Conservation (phyloP, 23 tunicate genomes). For the Diplosoma virens region DNA sequence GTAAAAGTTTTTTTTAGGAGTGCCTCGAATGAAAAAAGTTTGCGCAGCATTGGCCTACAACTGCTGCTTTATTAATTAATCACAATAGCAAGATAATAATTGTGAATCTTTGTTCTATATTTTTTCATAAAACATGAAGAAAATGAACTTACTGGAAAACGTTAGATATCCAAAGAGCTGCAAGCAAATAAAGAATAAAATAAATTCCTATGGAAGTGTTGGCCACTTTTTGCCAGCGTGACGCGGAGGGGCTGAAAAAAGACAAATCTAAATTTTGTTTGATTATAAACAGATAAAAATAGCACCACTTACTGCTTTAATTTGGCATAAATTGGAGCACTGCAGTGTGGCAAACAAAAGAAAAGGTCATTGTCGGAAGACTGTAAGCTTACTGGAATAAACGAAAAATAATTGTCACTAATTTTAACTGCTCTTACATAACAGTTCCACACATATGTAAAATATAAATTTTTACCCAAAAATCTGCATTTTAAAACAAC, state of each 20-base stretch:
- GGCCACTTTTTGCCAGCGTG: slow-evolving; percentile 83
- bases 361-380: slow-evolving; percentile 99
- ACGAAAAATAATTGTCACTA: not conserved
- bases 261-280: too few relatives aligned
- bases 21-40: too few relatives aligned
- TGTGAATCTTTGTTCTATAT: too few relatives aligned
- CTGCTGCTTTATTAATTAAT: too few relatives aligned
- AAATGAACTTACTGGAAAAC: slow-evolving; percentile 81
- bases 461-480: too few relatives aligned
- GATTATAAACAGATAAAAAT: too few relatives aligned
- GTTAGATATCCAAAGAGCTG: slow-evolving; percentile 97
- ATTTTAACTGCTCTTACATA: not conserved
- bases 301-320: slow-evolving; percentile 61
- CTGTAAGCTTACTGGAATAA: slow-evolving; percentile 89
- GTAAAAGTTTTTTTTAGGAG: not conserved
- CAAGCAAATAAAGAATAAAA: slow-evolving; percentile 82
- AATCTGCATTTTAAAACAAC: too few relatives aligned
- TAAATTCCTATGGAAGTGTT: slow-evolving; percentile 89
- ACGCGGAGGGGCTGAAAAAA: slow-evolving; percentile 66
- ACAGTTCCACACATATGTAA: too few relatives aligned
- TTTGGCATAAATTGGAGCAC: slow-evolving; percentile 98
- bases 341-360: slow-evolving; percentile 99
- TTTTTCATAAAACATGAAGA: too few relatives aligned
- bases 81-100: too few relatives aligned
- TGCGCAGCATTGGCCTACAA: too few relatives aligned